Conservation (phyloP, 2,888 invertebrate species). For the Lithodes maja region DNA sequence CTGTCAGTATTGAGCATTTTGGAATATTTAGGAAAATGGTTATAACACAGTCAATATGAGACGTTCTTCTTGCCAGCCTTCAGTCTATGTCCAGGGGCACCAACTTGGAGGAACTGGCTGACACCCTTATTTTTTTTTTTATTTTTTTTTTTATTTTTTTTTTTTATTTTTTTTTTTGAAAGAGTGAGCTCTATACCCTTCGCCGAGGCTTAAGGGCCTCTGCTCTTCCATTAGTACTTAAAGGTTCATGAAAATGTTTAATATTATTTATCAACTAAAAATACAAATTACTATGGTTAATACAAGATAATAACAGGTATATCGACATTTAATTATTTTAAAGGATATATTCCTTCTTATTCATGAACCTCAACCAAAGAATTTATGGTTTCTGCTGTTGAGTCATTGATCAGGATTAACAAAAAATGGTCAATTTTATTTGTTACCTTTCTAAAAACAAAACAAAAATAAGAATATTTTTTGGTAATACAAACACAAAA, state of each 20-base stretch:
- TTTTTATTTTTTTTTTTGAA: not conserved
- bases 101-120: not conserved
- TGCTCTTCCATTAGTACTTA: not conserved
- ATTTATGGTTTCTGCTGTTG: not conserved
- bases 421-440: no score
- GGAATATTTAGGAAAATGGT: not conserved
- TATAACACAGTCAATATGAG: not conserved
- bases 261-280: not conserved
- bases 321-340: no score
- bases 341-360: no score
- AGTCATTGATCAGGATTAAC: not conserved
- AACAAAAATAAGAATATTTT: not conserved
- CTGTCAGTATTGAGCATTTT: not conserved
- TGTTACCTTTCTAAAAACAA: constrained; percentile 1
- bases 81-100: not conserved
- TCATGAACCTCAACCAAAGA: not conserved
- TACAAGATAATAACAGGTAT: not conserved
- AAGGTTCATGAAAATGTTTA: constrained; percentile 6
- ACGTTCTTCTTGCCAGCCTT: not conserved
- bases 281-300: constrained; percentile 21
- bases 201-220: constrained; percentile 23
- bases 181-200: not conserved
- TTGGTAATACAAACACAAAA: constrained; percentile 15
- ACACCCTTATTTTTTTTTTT: no score
- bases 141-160: no score